Evolutionary conservation across 2,888 invertebrate species (phyloP).

Genomic region (Abrostola triplasia): DNA sequence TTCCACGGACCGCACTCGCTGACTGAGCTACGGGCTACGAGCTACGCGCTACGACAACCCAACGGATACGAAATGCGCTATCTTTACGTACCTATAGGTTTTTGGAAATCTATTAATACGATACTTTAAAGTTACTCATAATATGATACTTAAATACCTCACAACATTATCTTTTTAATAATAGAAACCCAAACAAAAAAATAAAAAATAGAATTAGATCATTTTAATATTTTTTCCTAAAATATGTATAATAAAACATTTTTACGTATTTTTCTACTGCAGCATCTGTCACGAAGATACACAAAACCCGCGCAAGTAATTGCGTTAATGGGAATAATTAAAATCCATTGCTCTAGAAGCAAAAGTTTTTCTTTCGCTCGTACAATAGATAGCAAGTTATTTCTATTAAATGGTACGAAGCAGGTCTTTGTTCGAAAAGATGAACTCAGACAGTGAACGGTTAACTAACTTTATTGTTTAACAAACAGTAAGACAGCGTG

Average conservation of each 20-base stretch:
- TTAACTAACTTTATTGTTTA: constrained; percentile 31
- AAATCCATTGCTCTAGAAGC: constrained; percentile 8
- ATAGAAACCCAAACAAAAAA: too few species aligned
- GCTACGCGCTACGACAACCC: constrained; percentile 65
- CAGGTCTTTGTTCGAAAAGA: constrained; percentile 23
- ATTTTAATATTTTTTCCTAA: too few species aligned
- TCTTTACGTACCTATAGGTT: neutral
- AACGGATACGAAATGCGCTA: constrained; percentile 15
- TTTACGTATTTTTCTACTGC: too few species aligned
- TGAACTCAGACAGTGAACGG: constrained; percentile 17
- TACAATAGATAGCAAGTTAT: constrained; percentile 17
- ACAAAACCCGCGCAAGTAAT: neutral
- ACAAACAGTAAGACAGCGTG: constrained; percentile 15
- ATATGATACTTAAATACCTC: too few species aligned
- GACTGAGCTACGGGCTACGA: constrained; percentile 74
- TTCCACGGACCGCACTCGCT: constrained; percentile 76
- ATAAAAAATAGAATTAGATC: too few species aligned
- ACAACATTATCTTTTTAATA: too few species aligned
- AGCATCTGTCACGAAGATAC: too few species aligned
- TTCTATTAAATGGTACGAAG: constrained; percentile 20
- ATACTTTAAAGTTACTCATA: too few species aligned
- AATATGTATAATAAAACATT: too few species aligned
- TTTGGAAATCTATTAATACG: too few species aligned
- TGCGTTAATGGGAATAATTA: constrained; percentile 25
- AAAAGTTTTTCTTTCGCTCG: constrained; percentile 8